Evolutionary conservation across 2,797 vertebrate genomes (phyloP).

Genomic region (Thaleichthys pacificus): DNA sequence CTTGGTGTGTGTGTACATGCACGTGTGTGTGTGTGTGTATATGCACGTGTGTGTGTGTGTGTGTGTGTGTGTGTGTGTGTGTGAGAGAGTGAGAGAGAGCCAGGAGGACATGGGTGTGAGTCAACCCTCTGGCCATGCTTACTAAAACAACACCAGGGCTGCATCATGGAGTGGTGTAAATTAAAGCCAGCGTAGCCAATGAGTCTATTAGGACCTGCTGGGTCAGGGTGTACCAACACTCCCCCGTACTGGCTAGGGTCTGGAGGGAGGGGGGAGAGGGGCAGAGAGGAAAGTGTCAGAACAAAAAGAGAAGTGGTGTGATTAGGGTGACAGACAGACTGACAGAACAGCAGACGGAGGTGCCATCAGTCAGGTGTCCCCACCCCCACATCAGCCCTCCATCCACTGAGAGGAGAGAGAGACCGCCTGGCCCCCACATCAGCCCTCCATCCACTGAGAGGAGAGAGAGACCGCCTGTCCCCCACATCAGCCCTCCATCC

Average conservation of each 20-base stretch:
- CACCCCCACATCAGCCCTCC: too few relatives aligned
- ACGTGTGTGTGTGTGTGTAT: background rate
- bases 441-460: too few relatives aligned
- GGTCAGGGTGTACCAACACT: slow-evolving; percentile 20
- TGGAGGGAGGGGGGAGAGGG: background rate
- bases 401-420: too few relatives aligned
- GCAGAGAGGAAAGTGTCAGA: background rate
- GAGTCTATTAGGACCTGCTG: slow-evolving; percentile 58
- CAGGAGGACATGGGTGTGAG: slow-evolving; percentile 39
- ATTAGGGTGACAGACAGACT: too few relatives aligned
- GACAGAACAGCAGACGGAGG: too few relatives aligned
- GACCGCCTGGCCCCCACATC: too few relatives aligned
- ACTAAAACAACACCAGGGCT: slow-evolving; percentile 54
- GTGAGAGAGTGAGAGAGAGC: background rate
- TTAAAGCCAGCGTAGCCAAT: slow-evolving; percentile 49
- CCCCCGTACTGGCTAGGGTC: background rate
- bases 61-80: slow-evolving; percentile 1
- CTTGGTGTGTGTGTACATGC: background rate
- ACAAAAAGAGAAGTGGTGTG: too few relatives aligned
- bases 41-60: background rate
- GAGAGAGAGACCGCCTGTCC: too few relatives aligned
- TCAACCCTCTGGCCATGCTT: slow-evolving; percentile 33
- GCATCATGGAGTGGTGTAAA: slow-evolving; percentile 60
- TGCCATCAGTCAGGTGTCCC: too few relatives aligned
- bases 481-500: too few relatives aligned